Percentiles rank a stretch among this genome's conserved stretches.
phyloP scores from a whole-genome alignment of 2,113 vertebrate genomes.

The Takifugu flavidus region DNA sequence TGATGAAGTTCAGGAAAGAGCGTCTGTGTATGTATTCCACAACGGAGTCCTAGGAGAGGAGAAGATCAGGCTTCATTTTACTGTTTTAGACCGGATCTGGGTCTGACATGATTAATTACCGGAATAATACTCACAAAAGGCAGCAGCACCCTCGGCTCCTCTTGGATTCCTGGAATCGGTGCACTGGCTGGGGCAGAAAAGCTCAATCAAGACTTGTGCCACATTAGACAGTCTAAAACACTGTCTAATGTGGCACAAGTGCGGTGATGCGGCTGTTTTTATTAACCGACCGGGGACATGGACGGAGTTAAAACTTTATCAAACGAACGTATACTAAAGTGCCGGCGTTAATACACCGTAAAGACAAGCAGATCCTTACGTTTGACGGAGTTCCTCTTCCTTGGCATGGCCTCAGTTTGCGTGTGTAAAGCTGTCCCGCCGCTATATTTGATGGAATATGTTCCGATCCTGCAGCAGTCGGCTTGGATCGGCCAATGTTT shows the following conservation, averaged over 20 bases:
- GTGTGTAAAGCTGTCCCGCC: not conserved
- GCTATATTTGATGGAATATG: too few species aligned
- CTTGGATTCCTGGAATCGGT: slow-evolving; percentile 2
- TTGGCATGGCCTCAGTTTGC: slow-evolving; percentile 17
- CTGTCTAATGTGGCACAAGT: not conserved
- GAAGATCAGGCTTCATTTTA: not conserved
- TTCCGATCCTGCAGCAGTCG: too few species aligned
- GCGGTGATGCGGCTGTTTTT: not conserved
- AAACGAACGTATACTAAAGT: not conserved
- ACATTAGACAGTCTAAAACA: not conserved
- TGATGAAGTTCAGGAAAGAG: too few species aligned
- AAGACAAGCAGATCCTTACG: slow-evolving; percentile 14
- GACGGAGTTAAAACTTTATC: too few species aligned
- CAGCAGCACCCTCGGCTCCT: slow-evolving; percentile 37
- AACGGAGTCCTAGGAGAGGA: not conserved
- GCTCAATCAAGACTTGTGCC: not conserved
- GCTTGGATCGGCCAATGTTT: too few species aligned
- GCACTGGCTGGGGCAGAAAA: slow-evolving; percentile 3
- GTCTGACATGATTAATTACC: too few species aligned
- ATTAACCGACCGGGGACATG: too few species aligned
- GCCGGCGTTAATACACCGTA: not conserved
- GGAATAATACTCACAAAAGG: slow-evolving; percentile 59
- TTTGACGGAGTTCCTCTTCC: slow-evolving; percentile 11
- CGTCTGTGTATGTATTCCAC: too few species aligned
- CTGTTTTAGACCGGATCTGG: too few species aligned